Conservation (phyloP, 37 sponge, comb jelly and placozoan genomes). For the Cliona cf. orientalis region DNA sequence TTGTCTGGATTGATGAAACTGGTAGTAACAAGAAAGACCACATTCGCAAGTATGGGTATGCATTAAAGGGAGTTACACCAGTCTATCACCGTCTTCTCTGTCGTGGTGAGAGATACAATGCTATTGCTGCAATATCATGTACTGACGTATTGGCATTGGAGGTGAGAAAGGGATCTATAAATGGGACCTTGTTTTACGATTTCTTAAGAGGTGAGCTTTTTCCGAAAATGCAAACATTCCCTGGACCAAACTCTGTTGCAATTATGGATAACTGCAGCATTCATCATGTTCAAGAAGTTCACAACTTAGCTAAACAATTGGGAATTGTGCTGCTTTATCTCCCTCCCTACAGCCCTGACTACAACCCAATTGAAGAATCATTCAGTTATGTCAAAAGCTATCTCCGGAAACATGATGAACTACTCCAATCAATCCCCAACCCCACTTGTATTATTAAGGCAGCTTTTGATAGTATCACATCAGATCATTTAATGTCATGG, state of each 20-base stretch:
- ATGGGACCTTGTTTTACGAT: background rate
- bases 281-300: no score
- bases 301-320: no score
- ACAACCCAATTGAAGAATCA: no score
- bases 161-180: background rate
- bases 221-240: conserved; percentile 5
- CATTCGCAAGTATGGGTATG: conserved; percentile 23
- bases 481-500: no score
- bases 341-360: no score
- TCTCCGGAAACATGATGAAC: no score
- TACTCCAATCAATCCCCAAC: no score
- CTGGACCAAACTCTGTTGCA: background rate
- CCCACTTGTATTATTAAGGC: no score
- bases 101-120: conserved; percentile 3
- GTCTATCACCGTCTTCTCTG: background rate
- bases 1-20: conserved; percentile 45
- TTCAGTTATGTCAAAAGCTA: no score
- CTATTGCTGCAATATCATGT: conserved; percentile 10
- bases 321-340: no score
- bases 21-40: background rate
- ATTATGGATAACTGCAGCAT: no score
- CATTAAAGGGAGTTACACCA: conserved; percentile 5
- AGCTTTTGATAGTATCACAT: no score
- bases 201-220: background rate
- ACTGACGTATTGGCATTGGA: background rate